Conservation (phyloP, 2,113 vertebrate genomes). For the Sebastes fasciatus region DNA sequence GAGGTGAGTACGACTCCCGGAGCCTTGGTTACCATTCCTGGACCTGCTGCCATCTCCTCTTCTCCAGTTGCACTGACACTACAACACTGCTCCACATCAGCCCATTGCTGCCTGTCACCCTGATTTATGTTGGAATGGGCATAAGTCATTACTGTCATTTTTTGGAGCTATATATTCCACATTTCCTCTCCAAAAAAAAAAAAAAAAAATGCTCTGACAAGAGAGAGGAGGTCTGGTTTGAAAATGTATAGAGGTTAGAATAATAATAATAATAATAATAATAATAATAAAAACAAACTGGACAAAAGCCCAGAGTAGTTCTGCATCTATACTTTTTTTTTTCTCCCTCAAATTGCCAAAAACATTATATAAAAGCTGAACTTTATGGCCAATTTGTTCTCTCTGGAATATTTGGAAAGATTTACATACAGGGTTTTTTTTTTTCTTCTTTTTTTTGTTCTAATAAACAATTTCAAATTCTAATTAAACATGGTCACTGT, state of each 20-base stretch:
- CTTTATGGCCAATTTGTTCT: constrained; percentile 80
- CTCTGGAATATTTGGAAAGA: constrained; percentile 85
- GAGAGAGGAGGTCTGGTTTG: constrained; percentile 59
- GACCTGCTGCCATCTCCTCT: constrained; percentile 42
- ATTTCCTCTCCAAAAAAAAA: too few species aligned
- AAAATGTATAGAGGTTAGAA: constrained; percentile 50
- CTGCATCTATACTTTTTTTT: constrained; percentile 57
- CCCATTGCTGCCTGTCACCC: constrained; percentile 29
- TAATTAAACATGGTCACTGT: constrained; percentile 91
- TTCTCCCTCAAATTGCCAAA: constrained; percentile 34
- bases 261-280: constrained; percentile 9
- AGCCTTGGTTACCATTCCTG: constrained; percentile 41
- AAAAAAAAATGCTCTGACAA: too few species aligned
- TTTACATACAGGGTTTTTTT: constrained; percentile 79
- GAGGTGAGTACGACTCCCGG: constrained; percentile 48
- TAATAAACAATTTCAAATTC: constrained; percentile 89
- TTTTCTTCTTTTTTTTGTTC: constrained; percentile 32
- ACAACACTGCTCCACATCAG: constrained; percentile 44
- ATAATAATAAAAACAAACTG: constrained; percentile 36
- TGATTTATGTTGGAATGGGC: constrained; percentile 1
- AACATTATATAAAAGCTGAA: constrained; percentile 70
- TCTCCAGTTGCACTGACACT: constrained; percentile 52
- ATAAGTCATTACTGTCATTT: background rate
- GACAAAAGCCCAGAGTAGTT: constrained; percentile 52
- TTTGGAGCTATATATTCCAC: too few species aligned